Evolutionary conservation across 2,113 vertebrate genomes (phyloP), one percentile per base, ranked within the genome.

Genomic region (Arothron firmamentum): DNA sequence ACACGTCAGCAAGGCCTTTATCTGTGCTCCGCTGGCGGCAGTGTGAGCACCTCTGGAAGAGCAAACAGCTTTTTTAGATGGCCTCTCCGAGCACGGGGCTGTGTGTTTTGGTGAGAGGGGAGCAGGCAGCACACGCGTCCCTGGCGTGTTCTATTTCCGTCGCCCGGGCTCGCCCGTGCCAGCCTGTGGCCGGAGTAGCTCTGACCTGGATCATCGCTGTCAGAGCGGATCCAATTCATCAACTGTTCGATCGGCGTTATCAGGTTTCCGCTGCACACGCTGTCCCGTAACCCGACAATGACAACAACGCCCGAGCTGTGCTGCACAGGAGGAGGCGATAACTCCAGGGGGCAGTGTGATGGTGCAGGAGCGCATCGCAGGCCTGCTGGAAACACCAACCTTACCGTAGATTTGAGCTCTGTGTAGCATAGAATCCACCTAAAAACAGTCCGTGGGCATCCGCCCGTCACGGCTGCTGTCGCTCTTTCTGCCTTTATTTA

Each of bases 141-240:
- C 62, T 48, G 52, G 58, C 65, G 75, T 72, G 67, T 68, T 70
- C 83, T 89, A 84, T 88, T 89, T 86, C 56, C 52, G 83, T 76
- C 70, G 38, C 20, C 14, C 54, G 60, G 45, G 45, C 74, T 76
- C 74, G 83, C 67, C 62, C 58, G 68, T 77, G 74, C 67, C 74
- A 62, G 74, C 48, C 76, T 65, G 56, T 49, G 72, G 75, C 60
- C 72, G 15, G 62, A 1, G 64, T 13, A 72, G 78, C 74, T 12
- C 67, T 86, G 82, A 85, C 78, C 81, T 81, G 77, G 74, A 87
- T 84, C 79, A 56, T 80, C 75, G 41, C 72, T 56, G 57, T 56
- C 83, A 72, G 9, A 73, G 66, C 84, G 72, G 61, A 77, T 68
- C 58, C 79, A 72, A 70, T 59, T 75, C 67, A 75, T 81, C 76